Base-by-base conservation (phyloP, 2,888 invertebrate species). In the Mellilla xanthometata region DNA sequence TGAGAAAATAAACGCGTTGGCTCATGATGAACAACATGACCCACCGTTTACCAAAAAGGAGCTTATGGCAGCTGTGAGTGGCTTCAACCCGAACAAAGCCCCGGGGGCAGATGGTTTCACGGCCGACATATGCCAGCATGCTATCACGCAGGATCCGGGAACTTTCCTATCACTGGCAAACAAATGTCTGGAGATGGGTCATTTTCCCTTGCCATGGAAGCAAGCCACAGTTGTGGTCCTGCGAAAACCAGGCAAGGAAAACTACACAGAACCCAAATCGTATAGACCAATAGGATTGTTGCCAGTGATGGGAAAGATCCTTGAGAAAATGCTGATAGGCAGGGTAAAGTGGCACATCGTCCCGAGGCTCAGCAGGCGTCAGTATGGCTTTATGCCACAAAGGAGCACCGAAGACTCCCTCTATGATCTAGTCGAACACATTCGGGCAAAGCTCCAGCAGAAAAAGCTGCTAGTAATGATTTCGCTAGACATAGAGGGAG, bases 361-460 rank as follows among this genome's bases (percentile, higher is more conserved):
- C 2, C 53, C 49, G 28, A 45, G 42, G 38, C 26, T 48, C 31
- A 48, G 48, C n/a, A 29, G 44, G 32, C 47, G 35, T 39, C 35
- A 44, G 24, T 49, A 40, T 15, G 49, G 49, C 6, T 50, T 45
- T 10, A 28, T 35, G 31, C 50, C 45, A n/a, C 41, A 39, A 12
- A 10, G 27, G 5, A 28, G 50, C 28, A 39, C 49, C 2, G 36
- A 50, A 12, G 39, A 51, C 42, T 30, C 39, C 12, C 35, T 39
- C 11, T 47, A 38, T 23, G 32, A 27, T 11, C 24, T 38, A 3
- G 11, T 39, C 9, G 27, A 19, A 8, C 32, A 28, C 26, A 22
- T 40, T 1, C 1, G 6, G 1, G 1, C 1, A 1, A 39, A 31
- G 4, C 4, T 12, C 4, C 3, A 27, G 1, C 3, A 8, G 8